Evolutionary conservation across 2,797 vertebrate genomes (phyloP), one percentile per base, ranked within the genome.

Genomic region (Geotrypetes seraphini): DNA sequence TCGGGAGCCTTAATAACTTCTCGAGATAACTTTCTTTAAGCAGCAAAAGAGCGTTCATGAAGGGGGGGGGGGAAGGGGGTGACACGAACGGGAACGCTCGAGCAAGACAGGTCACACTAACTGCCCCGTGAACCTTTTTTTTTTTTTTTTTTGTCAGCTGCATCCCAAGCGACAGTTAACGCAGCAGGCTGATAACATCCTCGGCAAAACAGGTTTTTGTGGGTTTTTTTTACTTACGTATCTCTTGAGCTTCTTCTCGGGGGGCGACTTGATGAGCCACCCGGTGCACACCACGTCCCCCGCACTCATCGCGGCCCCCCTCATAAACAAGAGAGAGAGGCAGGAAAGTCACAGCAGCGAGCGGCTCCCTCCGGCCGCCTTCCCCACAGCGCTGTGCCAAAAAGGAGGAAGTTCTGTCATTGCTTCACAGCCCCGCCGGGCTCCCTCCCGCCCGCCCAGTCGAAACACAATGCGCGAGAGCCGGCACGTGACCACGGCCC

Each of bases 211-310:
- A n/a, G n/a, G 52, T 31, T n/a, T n/a, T n/a, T n/a, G n/a, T n/a
- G n/a, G n/a, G n/a, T n/a, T n/a, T n/a, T n/a, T n/a, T n/a, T n/a
- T 76, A 97, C 94, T 97, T 82, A 98, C 93, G 68, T 94, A 96
- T 90, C 93, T 80, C 80, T 94, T 96, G 26, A 98, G 84, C 71
- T 98, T 97, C 79, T 88, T 94, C 76, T 97, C 94, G 3, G 94
- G 94, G 57, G 93, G 94, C 25, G 94, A 97, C 84, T 96, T 97
- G 73, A 97, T 88, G 53, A 97, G 91, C 94, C 94, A 97, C 69
- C 94, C 93, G 7, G 78, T 89, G 78, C 87, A 93, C 52, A 98
- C 91, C 39, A 90, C 84, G 78, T 94, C 91, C 63, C 87, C 93
- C 12, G 85, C 62, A 71, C 92, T 97, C 93, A 97, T 96, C 61